phyloP scores from a whole-genome alignment of 1,140 invertebrate species.

The Paralvinella palmiformis region DNA sequence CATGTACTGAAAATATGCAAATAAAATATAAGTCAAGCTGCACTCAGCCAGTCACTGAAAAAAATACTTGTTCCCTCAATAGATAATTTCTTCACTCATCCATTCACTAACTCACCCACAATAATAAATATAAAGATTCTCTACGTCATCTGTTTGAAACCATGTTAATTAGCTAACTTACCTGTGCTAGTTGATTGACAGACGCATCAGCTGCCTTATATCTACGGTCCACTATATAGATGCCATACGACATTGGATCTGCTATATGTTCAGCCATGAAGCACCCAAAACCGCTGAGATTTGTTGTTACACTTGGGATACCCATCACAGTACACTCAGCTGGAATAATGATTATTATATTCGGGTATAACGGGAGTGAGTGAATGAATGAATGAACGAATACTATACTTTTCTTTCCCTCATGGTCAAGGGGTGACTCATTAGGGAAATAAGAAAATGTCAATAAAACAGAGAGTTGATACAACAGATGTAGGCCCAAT shows the following conservation, averaged over 20 bases:
- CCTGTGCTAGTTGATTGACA: constrained; percentile 83
- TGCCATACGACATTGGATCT: constrained; percentile 97
- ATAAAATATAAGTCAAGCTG: neutral
- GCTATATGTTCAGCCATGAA: constrained; percentile 98
- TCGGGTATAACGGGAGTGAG: too few relatives aligned
- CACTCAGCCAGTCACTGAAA: neutral
- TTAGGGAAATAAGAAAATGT: too few relatives aligned
- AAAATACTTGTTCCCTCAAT: neutral
- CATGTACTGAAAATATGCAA: constrained; percentile 60
- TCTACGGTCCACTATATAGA: constrained; percentile 94
- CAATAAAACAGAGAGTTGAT: too few relatives aligned
- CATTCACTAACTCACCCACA: too few relatives aligned
- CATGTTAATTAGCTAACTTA: too few relatives aligned
- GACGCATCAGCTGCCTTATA: constrained; percentile 83
- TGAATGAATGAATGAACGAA: too few relatives aligned
- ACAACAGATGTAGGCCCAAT: too few relatives aligned
- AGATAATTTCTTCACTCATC: neutral
- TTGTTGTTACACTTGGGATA: constrained; percentile 94
- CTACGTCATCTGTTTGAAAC: neutral
- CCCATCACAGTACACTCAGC: constrained; percentile 99
- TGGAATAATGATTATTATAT: too few relatives aligned
- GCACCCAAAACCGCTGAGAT: constrained; percentile 96
- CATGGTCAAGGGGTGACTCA: too few relatives aligned
- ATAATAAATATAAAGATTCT: too few relatives aligned
- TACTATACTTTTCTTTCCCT: too few relatives aligned